Base-by-base conservation (phyloP, 64 coral and sea anemone genomes). In the Montipora cactus region DNA sequence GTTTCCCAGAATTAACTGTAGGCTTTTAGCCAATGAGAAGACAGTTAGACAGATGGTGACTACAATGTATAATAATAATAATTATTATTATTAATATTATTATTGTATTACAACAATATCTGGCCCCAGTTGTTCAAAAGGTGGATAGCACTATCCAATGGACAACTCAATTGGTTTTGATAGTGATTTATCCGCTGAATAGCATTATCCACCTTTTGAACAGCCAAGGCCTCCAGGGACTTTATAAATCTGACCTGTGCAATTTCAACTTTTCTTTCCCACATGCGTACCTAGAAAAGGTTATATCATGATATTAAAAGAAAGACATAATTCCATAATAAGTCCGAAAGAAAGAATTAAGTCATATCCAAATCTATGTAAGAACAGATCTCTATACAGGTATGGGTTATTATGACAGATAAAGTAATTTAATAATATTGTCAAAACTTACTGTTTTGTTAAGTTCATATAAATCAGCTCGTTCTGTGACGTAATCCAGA, bases 181-280 rank as follows among this genome's bases (percentile, higher is more conserved):
- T 16, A 1, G 8, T 16, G 13, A 12, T 67, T 67, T 16, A 16
- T 67, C 12, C 64, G 15, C 64, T 12, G 64, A 12, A 15, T 67
- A 14, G 2, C 11, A 12, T 67, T 67, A 23, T 19, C 4, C 64
- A 67, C 14, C 14, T 14, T 12, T 67, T 14, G 14, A 19, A 4
- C 15, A 14, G 5, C 10, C 12, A 19, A 67, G 8, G 14, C 12
- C 53, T 57, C 28, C 28, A 28, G 28, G 53, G 53, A 64, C 59
- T 64, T 64, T 64, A 64, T 15, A 81, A 57, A 67, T 88, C 87
- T 83, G 77, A 98, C 97, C 88, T 94, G 82, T 11, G 98, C 98
- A 78, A 99, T 99, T 87, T 99, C 98, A 23, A 99, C 98, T 75
- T 99, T 99, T 91, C 98, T 94, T 57, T 99, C 95, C 98, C 98